A percentile compares a stretch with the other conserved stretches of the same genome.
Evolutionary conservation across 2,113 vertebrate genomes (phyloP).

Genomic region (Cyanistes caeruleus): DNA sequence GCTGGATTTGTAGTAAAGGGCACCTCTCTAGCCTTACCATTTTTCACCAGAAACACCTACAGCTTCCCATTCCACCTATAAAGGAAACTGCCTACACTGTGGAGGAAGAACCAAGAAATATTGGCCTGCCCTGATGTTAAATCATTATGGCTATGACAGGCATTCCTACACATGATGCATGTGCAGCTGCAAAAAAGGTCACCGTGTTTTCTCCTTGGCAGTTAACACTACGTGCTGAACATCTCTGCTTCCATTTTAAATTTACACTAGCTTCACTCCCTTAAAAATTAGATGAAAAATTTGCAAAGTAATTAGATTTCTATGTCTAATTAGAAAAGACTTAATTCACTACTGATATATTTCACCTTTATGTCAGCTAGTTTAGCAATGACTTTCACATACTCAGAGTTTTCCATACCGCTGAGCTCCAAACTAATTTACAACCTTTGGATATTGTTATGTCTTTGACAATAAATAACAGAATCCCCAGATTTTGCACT

Average conservation of each 20-base stretch:
- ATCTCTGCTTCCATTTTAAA: slow-evolving; percentile 27
- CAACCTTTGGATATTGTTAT: neutral
- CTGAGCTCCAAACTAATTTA: slow-evolving; percentile 29
- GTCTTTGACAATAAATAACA: neutral
- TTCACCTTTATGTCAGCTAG: slow-evolving; percentile 28
- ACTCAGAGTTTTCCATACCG: neutral
- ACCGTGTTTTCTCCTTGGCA: slow-evolving; percentile 45
- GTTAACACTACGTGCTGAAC: slow-evolving; percentile 38
- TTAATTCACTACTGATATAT: slow-evolving; percentile 31
- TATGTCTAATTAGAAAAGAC: slow-evolving; percentile 24
- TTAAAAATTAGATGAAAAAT: slow-evolving; percentile 40
- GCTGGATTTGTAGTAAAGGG: slow-evolving; percentile 63
- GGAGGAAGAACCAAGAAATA: slow-evolving; percentile 74
- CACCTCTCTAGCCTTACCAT: slow-evolving; percentile 54
- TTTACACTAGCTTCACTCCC: slow-evolving; percentile 5
- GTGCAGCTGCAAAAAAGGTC: slow-evolving; percentile 69
- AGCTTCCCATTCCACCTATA: slow-evolving; percentile 60
- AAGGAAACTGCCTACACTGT: slow-evolving; percentile 68
- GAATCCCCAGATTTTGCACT: neutral
- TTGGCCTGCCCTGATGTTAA: slow-evolving; percentile 65
- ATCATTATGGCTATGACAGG: slow-evolving; percentile 73
- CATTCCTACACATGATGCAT: slow-evolving; percentile 70
- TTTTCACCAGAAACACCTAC: slow-evolving; percentile 69
- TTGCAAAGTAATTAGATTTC: slow-evolving; percentile 54
- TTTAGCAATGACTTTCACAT: slow-evolving; percentile 8